Base-by-base conservation (phyloP, 2,113 vertebrate genomes). In the Aplodontia rufa region DNA sequence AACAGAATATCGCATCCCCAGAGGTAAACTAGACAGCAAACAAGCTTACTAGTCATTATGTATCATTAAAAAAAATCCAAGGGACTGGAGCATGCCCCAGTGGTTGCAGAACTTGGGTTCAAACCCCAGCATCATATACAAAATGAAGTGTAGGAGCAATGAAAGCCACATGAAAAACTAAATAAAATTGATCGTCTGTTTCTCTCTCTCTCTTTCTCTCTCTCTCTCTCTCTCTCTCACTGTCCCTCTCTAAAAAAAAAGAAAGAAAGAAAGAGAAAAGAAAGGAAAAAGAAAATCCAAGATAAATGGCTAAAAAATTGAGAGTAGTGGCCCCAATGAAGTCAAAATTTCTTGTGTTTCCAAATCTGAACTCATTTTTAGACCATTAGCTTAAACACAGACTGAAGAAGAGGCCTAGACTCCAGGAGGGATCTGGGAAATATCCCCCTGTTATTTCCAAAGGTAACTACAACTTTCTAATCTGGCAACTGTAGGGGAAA, bases 201-300 rank as follows among this genome's bases (percentile, higher is more conserved):
- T n/a, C n/a, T n/a, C n/a, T n/a, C n/a, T n/a, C n/a, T n/a, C n/a
- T n/a, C n/a, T n/a, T n/a, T n/a, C n/a, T n/a, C n/a, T n/a, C n/a
- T n/a, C n/a, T n/a, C n/a, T n/a, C n/a, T n/a, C n/a, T n/a, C n/a
- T n/a, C n/a, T n/a, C n/a, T n/a, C n/a, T n/a, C n/a, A n/a, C n/a
- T n/a, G n/a, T n/a, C n/a, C n/a, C n/a, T n/a, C n/a, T n/a, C n/a
- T n/a, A n/a, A n/a, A n/a, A n/a, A n/a, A n/a, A n/a, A n/a, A n/a
- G n/a, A n/a, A n/a, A n/a, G n/a, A n/a, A n/a, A n/a, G n/a, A n/a
- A n/a, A n/a, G n/a, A n/a, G n/a, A n/a, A n/a, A n/a, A n/a, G n/a
- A n/a, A n/a, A n/a, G n/a, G n/a, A n/a, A n/a, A 83, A 74, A 93
- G 94, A 11, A 90, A 97, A 82, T 45, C 19, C 53, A 82, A 87